A percentile compares a stretch with the other conserved stretches of the same genome.
phyloP scores from a whole-genome alignment of 1,140 invertebrate species.

The Pogonus chalceus region DNA sequence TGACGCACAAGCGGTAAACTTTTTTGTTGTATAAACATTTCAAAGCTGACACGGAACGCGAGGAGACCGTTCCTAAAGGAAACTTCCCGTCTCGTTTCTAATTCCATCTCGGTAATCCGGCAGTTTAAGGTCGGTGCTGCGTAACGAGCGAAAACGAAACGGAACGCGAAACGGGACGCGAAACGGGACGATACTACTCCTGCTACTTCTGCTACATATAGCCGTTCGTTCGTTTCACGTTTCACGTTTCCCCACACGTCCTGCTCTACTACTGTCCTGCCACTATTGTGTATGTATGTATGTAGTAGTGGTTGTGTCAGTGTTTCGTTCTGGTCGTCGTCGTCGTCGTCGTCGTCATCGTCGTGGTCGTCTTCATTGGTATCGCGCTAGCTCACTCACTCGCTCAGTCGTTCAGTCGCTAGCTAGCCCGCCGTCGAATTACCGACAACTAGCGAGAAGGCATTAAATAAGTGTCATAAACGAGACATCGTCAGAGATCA shows the following conservation, averaged over 20 bases:
- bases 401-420: too few species aligned
- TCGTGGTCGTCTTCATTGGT: too few species aligned
- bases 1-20: conserved; percentile 2
- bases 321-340: too few species aligned
- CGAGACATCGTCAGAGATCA: conserved; percentile 1
- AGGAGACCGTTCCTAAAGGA: not conserved
- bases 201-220: not conserved
- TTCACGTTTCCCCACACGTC: too few species aligned
- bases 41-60: conserved; percentile 3
- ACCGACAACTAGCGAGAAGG: not conserved
- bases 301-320: too few species aligned
- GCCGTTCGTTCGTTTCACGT: not conserved
- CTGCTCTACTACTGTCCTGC: too few species aligned
- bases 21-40: conserved; percentile 8
- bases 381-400: too few species aligned
- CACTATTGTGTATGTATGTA: too few species aligned
- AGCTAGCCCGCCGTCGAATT: too few species aligned
- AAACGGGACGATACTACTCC: not conserved
- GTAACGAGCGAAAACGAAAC: not conserved
- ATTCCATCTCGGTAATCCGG: conserved; percentile 2
- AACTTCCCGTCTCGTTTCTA: conserved; percentile 4
- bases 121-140: not conserved
- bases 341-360: too few species aligned
- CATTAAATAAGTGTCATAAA: conserved; percentile 2
- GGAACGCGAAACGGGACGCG: not conserved